Evolutionary conservation across 1,140 invertebrate species (phyloP), one percentile per base, ranked within the genome.

Genomic region (Zelostemma sp.): DNA sequence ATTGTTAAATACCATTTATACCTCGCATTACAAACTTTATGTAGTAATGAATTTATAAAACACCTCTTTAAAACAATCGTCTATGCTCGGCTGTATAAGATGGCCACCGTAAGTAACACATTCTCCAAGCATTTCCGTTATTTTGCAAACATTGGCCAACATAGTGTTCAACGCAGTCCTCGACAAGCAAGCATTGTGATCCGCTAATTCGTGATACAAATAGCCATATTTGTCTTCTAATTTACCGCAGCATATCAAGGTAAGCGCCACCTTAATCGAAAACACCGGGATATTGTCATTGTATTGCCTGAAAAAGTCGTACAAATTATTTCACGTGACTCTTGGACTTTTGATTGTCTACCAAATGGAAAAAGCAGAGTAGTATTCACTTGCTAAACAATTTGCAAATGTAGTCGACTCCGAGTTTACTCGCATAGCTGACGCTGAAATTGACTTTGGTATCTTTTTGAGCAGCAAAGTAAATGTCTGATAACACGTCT

Each of bases 201-300:
- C 87, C 49, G 88, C 85, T 35, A 90, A 68, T 65, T 89, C 87
- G 57, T 86, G 80, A 77, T 88, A 90, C 31, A 90, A 84, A 70
- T 88, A 90, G 40, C 85, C 85, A 68, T 90, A 90, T 70, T 90
- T 90, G 12, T 89, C 86, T 74, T 87, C 85, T 15, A 90, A 73
- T 65, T 82, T 83, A 19, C 85, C 86, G 69, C 75, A 83, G 65
- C 87, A 86, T 38, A 90, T 73, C 18, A 88, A 75, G 25, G 85
- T 82, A 46, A 91, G 73, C 41, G 84, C 83, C 41, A 89, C 80
- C 82, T 90, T 89, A 1, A 88, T 80, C 50, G 85, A 85, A 38
- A 88, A 75, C 1, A 89, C 84, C 56, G 82, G 80, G 45, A 89
- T 78, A 74, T 75, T 85, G 14, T 85, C 85, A 59, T 73, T 77